phyloP scores from a whole-genome alignment of 2,113 vertebrate species.

The Cardinalis cardinalis region DNA sequence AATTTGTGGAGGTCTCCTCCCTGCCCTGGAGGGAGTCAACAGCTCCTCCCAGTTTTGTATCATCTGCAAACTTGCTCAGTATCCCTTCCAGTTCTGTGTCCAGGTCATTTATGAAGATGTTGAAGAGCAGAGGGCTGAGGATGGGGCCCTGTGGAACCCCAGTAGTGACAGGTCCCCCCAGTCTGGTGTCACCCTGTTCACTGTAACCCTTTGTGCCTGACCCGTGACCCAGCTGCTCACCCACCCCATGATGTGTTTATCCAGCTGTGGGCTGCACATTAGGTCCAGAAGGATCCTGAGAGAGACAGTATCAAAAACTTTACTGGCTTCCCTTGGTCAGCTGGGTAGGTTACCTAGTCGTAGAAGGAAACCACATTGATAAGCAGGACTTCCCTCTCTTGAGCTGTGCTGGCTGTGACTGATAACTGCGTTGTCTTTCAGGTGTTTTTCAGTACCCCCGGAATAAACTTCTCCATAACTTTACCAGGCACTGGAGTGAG shows the following conservation, averaged over 20 bases:
- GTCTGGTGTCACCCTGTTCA: not conserved
- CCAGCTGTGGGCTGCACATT: not conserved
- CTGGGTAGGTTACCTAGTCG: not conserved
- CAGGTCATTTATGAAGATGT: too few relatives aligned
- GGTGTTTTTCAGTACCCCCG: not conserved
- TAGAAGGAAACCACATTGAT: not conserved
- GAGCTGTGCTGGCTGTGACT: not conserved
- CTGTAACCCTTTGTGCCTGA: not conserved
- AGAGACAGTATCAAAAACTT: fast-evolving
- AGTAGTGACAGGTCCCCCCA: not conserved
- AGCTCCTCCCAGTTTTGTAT: not conserved
- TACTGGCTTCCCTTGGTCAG: not conserved
- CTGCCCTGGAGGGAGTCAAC: not conserved
- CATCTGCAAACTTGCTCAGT: not conserved
- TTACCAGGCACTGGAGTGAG: not conserved
- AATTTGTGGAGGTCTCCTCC: not conserved
- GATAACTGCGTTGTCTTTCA: fast-evolving
- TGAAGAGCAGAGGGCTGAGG: not conserved
- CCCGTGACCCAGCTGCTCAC: not conserved
- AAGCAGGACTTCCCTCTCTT: not conserved
- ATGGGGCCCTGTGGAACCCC: not conserved
- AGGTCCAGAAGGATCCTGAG: not conserved
- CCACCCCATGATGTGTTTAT: not conserved
- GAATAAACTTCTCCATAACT: not conserved
- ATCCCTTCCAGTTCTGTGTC: not conserved